phyloP scores from a whole-genome alignment of 2,797 vertebrate genomes.

The Columba guinea region DNA sequence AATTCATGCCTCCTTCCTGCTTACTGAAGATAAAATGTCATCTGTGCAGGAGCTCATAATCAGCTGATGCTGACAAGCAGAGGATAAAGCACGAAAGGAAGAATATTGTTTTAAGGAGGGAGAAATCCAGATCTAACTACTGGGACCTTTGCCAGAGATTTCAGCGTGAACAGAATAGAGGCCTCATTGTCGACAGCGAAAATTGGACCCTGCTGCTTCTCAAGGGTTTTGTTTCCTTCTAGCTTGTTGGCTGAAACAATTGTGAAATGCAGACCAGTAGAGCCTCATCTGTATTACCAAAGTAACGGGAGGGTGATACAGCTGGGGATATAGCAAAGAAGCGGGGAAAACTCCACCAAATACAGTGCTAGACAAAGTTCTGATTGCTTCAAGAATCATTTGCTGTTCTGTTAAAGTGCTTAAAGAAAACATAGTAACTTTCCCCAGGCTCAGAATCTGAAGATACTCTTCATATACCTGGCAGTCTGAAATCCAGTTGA shows the following conservation, averaged over 20 bases:
- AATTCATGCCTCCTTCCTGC: constrained; percentile 72
- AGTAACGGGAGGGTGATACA: not conserved
- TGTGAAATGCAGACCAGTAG: not conserved
- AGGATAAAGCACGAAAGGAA: constrained; percentile 45
- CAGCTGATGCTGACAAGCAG: constrained; percentile 55
- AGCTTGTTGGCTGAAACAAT: not conserved
- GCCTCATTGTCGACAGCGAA: not conserved
- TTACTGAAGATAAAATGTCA: constrained; percentile 72
- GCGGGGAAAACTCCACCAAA: not conserved
- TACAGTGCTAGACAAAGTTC: not conserved
- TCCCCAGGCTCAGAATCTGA: not conserved
- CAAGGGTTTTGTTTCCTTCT: constrained; percentile 24
- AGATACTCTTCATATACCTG: not conserved
- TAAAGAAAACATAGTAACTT: not conserved
- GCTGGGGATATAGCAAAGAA: not conserved
- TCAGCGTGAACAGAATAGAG: constrained; percentile 11
- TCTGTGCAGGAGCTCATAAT: constrained; percentile 67
- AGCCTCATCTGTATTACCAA: not conserved
- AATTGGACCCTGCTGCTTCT: constrained; percentile 41
- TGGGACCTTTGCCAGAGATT: constrained; percentile 38
- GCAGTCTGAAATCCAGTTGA: not conserved
- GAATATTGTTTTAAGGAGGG: constrained; percentile 58
- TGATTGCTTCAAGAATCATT: not conserved
- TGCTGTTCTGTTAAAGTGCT: not conserved
- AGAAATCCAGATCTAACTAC: constrained; percentile 49